Base-by-base conservation (phyloP, 1,140 invertebrate genomes). In the Zaprionus vittiger region DNA sequence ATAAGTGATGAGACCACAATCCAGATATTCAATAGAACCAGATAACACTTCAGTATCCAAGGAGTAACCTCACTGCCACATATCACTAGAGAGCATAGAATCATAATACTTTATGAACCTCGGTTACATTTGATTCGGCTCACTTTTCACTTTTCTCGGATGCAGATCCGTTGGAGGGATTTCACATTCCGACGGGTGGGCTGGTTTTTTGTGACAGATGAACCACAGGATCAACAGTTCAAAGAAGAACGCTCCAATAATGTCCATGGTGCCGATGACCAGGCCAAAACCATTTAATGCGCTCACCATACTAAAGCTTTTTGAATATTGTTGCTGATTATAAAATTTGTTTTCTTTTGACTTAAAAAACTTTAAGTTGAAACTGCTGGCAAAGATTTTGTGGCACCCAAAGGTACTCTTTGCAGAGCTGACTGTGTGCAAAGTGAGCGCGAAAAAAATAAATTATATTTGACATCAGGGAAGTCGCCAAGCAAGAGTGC, bases 361-460 rank as follows among this genome's bases (percentile, higher is more conserved):
- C 70, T 72, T 47, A 63, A 73, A 70, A 71, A 71, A 71, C 73
- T 69, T 57, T 31, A 78, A 74, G 78, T 70, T 72, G 61, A 83
- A 83, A 81, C 70, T 80, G 47, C 67, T 73, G 55, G 59, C 68
- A 83, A 78, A 66, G 77, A 84, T 77, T 83, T 79, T 71, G 63
- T 71, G 47, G 80, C 83, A 67, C 71, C 64, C 82, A 65, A 37
- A 28, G 77, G 83, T 67, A 54, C 41, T 38, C 57, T 26, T 20
- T 47, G 28, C 26, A 60, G 57, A 70, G 47, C 64, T 77, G 67
- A 55, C 41, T 76, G 54, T 49, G 82, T 81, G 70, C 73, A 68
- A 81, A 89, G 84, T 79, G 73, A 87, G 79, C 83, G 82, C 82
- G 73, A 84, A 87, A 87, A 87, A 89, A 89, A 74, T 79, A 89